phyloP scores from a whole-genome alignment of 1,140 invertebrate genomes.

The Antheraea mylitta region DNA sequence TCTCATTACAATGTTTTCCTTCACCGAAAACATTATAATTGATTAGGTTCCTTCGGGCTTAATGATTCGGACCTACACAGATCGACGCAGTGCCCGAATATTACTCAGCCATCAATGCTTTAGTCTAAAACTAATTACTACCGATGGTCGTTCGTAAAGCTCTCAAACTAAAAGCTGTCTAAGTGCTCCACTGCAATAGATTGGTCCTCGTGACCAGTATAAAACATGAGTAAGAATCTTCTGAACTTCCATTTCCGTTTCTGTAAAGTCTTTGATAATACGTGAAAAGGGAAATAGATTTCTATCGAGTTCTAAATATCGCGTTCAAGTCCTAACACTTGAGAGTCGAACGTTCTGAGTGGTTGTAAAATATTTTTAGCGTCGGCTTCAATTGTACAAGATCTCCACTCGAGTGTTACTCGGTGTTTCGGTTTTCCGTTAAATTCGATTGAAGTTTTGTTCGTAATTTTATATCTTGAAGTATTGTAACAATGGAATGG shows the following conservation, averaged over 20 bases:
- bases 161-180: too few relatives aligned
- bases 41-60: too few relatives aligned
- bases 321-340: neutral
- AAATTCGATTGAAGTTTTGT: neutral
- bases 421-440: neutral
- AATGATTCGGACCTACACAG: too few relatives aligned
- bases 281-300: neutral
- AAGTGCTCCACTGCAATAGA: too few relatives aligned
- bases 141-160: too few relatives aligned
- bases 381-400: neutral
- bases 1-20: too few relatives aligned
- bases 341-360: neutral
- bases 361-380: constrained; percentile 4
- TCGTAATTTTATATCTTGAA: neutral
- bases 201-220: neutral
- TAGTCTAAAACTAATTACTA: too few relatives aligned
- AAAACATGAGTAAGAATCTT: neutral
- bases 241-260: neutral
- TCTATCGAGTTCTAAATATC: neutral
- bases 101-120: too few relatives aligned
- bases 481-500: neutral
- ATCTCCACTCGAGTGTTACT: neutral
- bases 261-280: neutral
- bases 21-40: too few relatives aligned
- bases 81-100: too few relatives aligned